Evolutionary conservation across 2,113 vertebrate genomes (phyloP), one percentile per base, ranked within the genome.

Genomic region (Cichladusa arquata): DNA sequence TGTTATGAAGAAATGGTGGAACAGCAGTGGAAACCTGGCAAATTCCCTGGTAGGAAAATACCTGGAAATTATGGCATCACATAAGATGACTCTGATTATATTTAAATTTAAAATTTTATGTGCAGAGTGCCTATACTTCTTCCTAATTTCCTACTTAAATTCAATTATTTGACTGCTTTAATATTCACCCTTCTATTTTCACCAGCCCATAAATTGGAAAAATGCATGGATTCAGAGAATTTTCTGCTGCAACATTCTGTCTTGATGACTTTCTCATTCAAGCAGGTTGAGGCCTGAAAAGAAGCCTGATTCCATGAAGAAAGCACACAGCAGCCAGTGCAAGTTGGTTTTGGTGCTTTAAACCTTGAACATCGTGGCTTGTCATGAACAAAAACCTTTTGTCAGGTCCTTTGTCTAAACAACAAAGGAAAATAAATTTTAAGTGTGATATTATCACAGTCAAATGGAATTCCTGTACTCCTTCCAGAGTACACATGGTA

Each of bases 401-500:
- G 33, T 25, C 9, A 16, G 8, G 34, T 44, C 10, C 6, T 78
- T 61, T 67, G 24, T n/a, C 12, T 54, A 66, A 83, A 57, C 26
- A 16, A 66, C 17, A 61, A 23, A 48, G 6, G 12, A 61, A 83
- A 86, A 33, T 3, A 31, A 60, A 72, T 31, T 36, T 61, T 34
- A 54, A 45, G 2, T 47, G 11, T 36, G 9, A 5, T 34, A 6
- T 31, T 91, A 45, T 74, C 38, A 34, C 7, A 11, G 3, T 16
- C 7, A 50, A 70, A 16, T 56, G 33, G 20, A 81, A 19, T 62
- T 54, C 40, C 25, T 65, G 7, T 77, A 57, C 61, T 44, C 33
- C 22, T 80, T 77, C 29, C 34, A 66, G 17, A 65, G 11, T 7
- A 53, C 11, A 14, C 13, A 31, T 0, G 0, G 1, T n/a, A 12